Evolutionary conservation across 2,113 vertebrate species (phyloP).

Genomic region (Chloropsis cyanopogon): DNA sequence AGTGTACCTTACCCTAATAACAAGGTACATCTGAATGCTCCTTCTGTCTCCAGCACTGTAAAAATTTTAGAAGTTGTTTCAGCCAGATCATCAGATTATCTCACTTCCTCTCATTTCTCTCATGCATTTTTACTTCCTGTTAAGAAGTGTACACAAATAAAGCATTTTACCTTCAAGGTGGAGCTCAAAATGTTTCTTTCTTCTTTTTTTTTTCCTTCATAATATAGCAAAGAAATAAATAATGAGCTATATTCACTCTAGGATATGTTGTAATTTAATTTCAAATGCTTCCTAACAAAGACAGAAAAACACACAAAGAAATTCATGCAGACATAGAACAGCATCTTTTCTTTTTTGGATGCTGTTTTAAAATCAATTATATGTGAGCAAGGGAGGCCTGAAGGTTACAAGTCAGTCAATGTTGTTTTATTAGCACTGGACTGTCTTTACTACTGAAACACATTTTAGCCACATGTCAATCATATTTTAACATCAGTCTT

Average conservation of each 20-base stretch:
- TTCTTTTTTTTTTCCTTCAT: neutral
- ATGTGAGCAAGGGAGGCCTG: neutral
- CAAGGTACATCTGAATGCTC: neutral
- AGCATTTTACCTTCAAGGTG: neutral
- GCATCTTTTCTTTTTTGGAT: neutral
- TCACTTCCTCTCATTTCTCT: neutral
- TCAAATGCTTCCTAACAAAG: constrained; percentile 15
- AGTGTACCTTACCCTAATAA: neutral
- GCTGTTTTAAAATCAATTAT: constrained; percentile 60
- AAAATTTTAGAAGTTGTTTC: neutral
- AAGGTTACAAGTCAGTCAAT: constrained; percentile 37
- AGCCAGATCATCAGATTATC: neutral
- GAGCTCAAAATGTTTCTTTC: neutral
- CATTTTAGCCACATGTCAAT: constrained; percentile 62
- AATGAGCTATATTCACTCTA: neutral
- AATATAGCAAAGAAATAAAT: neutral
- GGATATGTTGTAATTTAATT: neutral
- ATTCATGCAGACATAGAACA: neutral
- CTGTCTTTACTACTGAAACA: constrained; percentile 44
- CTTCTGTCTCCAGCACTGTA: neutral
- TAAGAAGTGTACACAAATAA: neutral
- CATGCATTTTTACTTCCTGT: neutral
- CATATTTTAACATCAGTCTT: constrained; percentile 34
- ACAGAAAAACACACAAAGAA: neutral
- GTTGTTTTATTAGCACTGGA: constrained; percentile 42